Evolutionary conservation across 2,888 invertebrate genomes (phyloP).

Genomic region (Perdita meconis): DNA sequence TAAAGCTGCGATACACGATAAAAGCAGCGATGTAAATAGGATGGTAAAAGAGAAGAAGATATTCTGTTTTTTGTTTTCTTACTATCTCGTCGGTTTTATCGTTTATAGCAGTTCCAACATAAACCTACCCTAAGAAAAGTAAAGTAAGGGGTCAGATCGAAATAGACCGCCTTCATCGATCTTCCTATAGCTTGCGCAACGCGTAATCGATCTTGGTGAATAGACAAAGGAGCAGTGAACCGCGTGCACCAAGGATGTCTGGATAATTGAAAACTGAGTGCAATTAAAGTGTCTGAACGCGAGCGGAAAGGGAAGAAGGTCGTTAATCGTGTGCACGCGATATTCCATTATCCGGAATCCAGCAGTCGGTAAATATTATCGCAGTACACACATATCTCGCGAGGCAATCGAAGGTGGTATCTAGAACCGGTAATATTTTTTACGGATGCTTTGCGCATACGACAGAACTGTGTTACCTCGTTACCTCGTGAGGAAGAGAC

Average conservation of each 20-base stretch:
- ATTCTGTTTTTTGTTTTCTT: no score
- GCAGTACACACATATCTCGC: slow-evolving; percentile 20
- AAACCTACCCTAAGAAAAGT: no score
- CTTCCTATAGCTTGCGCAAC: not conserved
- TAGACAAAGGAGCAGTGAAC: no score
- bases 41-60: no score
- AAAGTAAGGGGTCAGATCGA: no score
- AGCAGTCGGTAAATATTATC: slow-evolving; percentile 38
- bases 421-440: slow-evolving; percentile 56
- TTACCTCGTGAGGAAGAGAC: slow-evolving; percentile 46
- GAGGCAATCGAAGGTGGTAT: slow-evolving; percentile 43
- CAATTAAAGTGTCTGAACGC: not conserved
- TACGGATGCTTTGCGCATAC: slow-evolving; percentile 21
- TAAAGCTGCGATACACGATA: no score
- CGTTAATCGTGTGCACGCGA: slow-evolving; percentile 5
- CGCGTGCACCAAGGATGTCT: not conserved
- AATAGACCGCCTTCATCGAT: no score
- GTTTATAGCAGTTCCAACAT: no score
- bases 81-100: no score
- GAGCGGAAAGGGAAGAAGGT: not conserved
- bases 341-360: slow-evolving; percentile 33
- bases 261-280: not conserved
- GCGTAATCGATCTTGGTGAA: not conserved
- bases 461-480: slow-evolving; percentile 51
- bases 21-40: no score